Base-by-base conservation (phyloP, 2,797 vertebrate genomes). In the Discoglossus pictus region DNA sequence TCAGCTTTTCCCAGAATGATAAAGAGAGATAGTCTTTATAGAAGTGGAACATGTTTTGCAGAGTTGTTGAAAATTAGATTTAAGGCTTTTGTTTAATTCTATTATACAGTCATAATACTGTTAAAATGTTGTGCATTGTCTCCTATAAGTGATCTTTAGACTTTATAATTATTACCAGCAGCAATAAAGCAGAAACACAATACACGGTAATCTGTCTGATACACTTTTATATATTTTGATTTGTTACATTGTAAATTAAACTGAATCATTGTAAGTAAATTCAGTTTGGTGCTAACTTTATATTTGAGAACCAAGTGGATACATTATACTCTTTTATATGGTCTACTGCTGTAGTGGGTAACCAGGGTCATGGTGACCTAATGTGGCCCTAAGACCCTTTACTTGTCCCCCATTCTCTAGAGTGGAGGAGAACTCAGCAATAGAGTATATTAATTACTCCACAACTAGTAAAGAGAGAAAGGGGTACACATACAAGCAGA, bases 41-140 rank as follows among this genome's bases (percentile, higher is more conserved):
- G 39, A 38, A 46, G 40, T 61, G 10, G 44, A 44, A 52, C 56
- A 61, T 51, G 23, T 2, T 48, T 23, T 36, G 15, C 8, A 25
- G 47, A 51, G 15, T 43, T 50, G 18, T 7, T 3, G 6, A 12
- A 43, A 68, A 60, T 59, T 10, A 42, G 15, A 67, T 68, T 50
- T 68, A 43, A 35, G 18, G 38, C 47, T 68, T 44, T 39, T 35
- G 25, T 52, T 60, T 53, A 24, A 61, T 68, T 52, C 59, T 12
- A 52, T 44, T n/a, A 38, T 50, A 20, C 24, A 7, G n/a, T 15
- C 13, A 13, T 42, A 56, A 42, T 24, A 40, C 18, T 20, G 7
- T 56, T 56, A 20, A 17, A 23, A 56, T 23, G 6, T 6, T 43
- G 23, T 46, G 38, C 12, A 34, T 40, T 65, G 34, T 58, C 18